These are phyloP conservation scores for Euproctis similis DNA, from an alignment of 2,888 invertebrate species.

Conservation along the genomic window DNA sequence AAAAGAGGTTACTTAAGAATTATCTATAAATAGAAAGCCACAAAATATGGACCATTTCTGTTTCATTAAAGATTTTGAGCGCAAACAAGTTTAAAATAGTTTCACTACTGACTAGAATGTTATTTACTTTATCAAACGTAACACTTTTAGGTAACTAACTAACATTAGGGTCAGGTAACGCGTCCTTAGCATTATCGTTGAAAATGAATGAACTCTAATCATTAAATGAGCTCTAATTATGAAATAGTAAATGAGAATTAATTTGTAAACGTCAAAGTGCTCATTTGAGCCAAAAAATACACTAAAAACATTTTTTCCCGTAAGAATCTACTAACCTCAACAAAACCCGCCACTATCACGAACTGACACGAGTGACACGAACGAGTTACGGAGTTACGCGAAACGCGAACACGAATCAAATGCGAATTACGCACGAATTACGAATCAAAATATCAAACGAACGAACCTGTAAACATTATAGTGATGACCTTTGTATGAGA, in stretches of 20 bases:
- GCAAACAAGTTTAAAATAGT: too few relatives aligned
- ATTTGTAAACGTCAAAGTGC: constrained; percentile 4
- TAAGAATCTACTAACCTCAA: constrained; percentile 63
- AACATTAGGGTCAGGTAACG: constrained; percentile 56
- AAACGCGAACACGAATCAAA: too few relatives aligned
- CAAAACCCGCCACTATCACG: constrained; percentile 35
- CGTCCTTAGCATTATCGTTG: constrained; percentile 45
- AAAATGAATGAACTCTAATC: constrained; percentile 47
- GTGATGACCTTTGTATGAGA: too few relatives aligned
- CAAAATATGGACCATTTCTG: too few relatives aligned
- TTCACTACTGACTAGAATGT: too few relatives aligned
- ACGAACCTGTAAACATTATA: too few relatives aligned
- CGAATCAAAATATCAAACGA: too few relatives aligned
- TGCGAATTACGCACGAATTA: too few relatives aligned
- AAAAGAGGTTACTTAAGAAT: constrained; percentile 56
- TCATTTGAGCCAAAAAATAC: constrained; percentile 19
- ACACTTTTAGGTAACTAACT: too few relatives aligned
- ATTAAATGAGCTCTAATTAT: constrained; percentile 14
- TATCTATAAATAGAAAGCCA: constrained; percentile 56
- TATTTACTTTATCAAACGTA: constrained; percentile 31
- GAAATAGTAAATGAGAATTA: constrained; percentile 9
- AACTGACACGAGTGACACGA: too few relatives aligned
- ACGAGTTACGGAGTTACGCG: too few relatives aligned
- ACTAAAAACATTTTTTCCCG: constrained; percentile 39
- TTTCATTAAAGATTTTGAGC: too few relatives aligned